Percentiles rank a stretch among this genome's conserved stretches.
Evolutionary conservation across 2,888 invertebrate genomes (phyloP).

Genomic region (Macroteleia sp.): DNA sequence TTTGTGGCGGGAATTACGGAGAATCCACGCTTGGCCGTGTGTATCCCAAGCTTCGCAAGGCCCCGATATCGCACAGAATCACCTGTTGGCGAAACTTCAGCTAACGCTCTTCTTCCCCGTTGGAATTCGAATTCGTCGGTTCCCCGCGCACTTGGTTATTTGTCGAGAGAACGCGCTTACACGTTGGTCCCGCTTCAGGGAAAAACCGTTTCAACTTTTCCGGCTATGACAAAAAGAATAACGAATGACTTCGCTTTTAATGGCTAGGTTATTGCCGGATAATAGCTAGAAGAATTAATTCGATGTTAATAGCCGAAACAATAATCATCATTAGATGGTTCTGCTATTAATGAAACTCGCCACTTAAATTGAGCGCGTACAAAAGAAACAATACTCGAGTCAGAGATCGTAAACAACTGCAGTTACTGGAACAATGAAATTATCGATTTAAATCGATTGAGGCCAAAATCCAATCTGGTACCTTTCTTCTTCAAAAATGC

Average conservation of each 20-base stretch:
- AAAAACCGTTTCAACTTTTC: neutral
- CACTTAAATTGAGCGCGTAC: too few relatives aligned
- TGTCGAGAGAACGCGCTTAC: neutral
- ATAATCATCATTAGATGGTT: too few relatives aligned
- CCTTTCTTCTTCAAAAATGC: too few relatives aligned
- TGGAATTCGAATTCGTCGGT: neutral
- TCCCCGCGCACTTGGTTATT: slow-evolving; percentile 5
- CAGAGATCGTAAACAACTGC: too few relatives aligned
- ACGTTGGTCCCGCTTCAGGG: too few relatives aligned
- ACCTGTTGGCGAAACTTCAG: slow-evolving; percentile 54
- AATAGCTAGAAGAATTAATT: neutral
- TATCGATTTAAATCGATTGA: too few relatives aligned
- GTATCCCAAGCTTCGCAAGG: neutral
- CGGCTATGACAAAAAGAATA: neutral
- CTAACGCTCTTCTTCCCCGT: too few relatives aligned
- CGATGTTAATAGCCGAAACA: neutral
- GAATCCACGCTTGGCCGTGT: slow-evolving; percentile 52
- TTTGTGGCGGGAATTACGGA: slow-evolving; percentile 81
- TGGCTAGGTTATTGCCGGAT: too few relatives aligned
- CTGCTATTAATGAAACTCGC: too few relatives aligned
- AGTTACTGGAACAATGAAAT: too few relatives aligned
- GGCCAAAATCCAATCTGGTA: too few relatives aligned
- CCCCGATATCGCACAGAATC: slow-evolving; percentile 27
- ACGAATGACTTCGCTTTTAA: neutral
- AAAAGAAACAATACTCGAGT: too few relatives aligned